Evolutionary conservation across 2,888 invertebrate species (phyloP).

Genomic region (Tipula confusa): DNA sequence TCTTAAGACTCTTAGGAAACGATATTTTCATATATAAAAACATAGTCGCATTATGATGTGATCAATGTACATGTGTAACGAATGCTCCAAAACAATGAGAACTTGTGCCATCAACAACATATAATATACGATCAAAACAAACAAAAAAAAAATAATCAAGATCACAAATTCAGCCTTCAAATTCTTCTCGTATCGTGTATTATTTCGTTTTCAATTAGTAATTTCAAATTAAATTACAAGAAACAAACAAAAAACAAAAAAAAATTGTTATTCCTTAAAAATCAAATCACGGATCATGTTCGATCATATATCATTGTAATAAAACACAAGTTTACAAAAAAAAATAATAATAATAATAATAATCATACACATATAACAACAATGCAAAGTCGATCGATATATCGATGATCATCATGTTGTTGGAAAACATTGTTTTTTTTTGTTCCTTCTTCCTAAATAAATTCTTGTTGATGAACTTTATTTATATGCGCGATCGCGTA

Average conservation of each 20-base stretch:
- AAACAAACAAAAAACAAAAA: neutral
- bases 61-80: too few species aligned
- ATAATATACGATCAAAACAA: neutral
- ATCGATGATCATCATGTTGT: neutral
- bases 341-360: neutral
- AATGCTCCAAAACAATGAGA: too few species aligned
- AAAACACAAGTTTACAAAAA: neutral
- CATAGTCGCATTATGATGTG: too few species aligned
- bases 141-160: neutral
- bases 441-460: constrained; percentile 20
- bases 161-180: neutral
- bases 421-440: neutral
- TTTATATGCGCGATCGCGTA: neutral
- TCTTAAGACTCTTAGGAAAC: too few species aligned
- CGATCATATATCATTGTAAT: constrained; percentile 25
- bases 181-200: neutral
- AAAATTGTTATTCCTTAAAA: constrained; percentile 3
- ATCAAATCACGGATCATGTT: constrained; percentile 20
- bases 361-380: neutral
- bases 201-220: constrained; percentile 12
- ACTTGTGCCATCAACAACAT: too few species aligned
- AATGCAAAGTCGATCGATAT: neutral
- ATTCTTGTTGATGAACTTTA: neutral
- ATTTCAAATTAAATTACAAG: constrained; percentile 6
- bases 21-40: too few species aligned